A percentile compares a stretch with the other conserved stretches of the same genome.
These are phyloP conservation scores for Pterocles gutturalis DNA, from an alignment of 2,113 vertebrate species.

Conservation along the genomic window DNA sequence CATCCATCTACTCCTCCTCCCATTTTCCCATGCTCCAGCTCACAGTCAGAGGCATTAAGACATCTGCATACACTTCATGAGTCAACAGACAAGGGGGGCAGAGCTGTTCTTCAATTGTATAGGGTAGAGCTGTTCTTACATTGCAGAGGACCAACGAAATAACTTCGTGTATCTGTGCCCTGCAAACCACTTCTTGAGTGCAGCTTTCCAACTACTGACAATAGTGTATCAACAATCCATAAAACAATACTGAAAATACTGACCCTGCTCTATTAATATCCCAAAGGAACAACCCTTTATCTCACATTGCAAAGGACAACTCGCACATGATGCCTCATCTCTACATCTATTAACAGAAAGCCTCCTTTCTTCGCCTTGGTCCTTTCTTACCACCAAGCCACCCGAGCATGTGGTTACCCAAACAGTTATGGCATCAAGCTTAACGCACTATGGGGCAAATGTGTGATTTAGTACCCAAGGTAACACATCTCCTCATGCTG, in stretches of 20 bases:
- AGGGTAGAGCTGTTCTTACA: not conserved
- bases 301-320: not conserved
- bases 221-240: not conserved
- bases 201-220: not conserved
- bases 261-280: not conserved
- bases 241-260: not conserved
- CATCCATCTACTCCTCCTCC: not conserved
- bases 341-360: not conserved
- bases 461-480: not conserved
- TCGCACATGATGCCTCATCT: not conserved
- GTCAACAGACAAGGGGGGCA: not conserved
- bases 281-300: not conserved
- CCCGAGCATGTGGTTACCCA: not conserved
- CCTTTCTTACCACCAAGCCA: not conserved
- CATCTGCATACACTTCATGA: not conserved
- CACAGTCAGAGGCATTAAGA: not conserved
- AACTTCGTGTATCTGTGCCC: not conserved
- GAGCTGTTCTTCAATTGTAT: too few species aligned
- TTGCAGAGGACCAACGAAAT: not conserved
- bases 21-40: not conserved
- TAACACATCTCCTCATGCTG: not conserved
- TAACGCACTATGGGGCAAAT: not conserved
- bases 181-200: not conserved
- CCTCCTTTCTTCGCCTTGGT: not conserved
- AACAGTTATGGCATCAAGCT: not conserved